Evolutionary conservation across 2,888 invertebrate genomes (phyloP).

Genomic region (Xestia xanthographa): DNA sequence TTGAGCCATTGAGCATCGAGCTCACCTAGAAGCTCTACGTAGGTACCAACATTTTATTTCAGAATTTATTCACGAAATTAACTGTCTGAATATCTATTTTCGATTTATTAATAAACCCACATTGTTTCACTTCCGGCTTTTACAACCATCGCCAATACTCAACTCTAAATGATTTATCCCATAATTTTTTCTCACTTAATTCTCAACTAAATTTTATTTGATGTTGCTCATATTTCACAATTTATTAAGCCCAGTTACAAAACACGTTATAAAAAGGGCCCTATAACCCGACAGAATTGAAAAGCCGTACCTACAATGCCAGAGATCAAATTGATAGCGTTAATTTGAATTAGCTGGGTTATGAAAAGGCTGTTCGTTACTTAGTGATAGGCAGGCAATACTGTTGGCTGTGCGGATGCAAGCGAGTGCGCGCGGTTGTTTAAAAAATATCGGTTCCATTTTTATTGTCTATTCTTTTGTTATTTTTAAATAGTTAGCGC

Average conservation of each 20-base stretch:
- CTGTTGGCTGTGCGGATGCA: constrained; percentile 33
- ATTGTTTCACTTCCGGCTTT: background rate
- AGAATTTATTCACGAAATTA: background rate
- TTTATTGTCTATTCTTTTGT: background rate
- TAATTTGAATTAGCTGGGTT: constrained; percentile 32
- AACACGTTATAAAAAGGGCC: constrained; percentile 14
- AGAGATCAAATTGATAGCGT: constrained; percentile 20
- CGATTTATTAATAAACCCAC: background rate
- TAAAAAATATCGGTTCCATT: constrained; percentile 1
- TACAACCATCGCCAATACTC: background rate
- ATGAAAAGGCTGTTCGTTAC: constrained; percentile 30
- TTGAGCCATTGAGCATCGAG: constrained; percentile 2
- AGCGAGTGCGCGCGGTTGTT: constrained; percentile 27
- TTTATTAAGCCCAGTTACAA: constrained; percentile 7
- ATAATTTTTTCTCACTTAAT: background rate
- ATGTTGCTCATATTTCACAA: constrained; percentile 23
- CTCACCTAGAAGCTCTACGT: constrained; percentile 7
- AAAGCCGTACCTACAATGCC: constrained; percentile 20
- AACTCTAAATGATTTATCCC: too few species aligned
- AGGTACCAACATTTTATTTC: background rate
- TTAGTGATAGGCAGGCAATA: constrained; percentile 50
- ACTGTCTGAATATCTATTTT: background rate
- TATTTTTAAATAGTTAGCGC: background rate
- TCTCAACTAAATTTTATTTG: background rate
- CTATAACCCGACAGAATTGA: constrained; percentile 28